These are phyloP conservation scores for Ernsta delagoae DNA, from an alignment of 2,888 invertebrate genomes.

Conservation along the genomic window DNA sequence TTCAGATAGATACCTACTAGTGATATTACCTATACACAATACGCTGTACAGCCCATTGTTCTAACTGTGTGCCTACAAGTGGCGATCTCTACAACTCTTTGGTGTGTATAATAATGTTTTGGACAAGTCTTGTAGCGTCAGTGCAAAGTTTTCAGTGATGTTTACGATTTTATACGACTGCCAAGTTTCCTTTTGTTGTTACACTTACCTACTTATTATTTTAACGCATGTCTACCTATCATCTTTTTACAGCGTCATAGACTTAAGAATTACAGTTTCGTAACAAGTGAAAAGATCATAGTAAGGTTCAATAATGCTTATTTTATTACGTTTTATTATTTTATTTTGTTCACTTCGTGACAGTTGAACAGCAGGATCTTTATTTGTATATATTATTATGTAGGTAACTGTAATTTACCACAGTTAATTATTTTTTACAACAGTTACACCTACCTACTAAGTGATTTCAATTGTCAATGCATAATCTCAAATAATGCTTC, in stretches of 20 bases:
- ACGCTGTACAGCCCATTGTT: slow-evolving; percentile 27
- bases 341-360: slow-evolving; percentile 27
- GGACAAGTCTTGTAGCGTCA: slow-evolving; percentile 31
- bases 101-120: slow-evolving; percentile 12
- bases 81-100: slow-evolving; percentile 1
- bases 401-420: not conserved
- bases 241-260: slow-evolving; percentile 55
- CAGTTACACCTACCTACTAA: too few species aligned
- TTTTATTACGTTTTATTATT: slow-evolving; percentile 38
- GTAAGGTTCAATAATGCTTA: slow-evolving; percentile 35
- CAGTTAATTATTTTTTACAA: too few species aligned
- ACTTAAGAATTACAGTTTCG: slow-evolving; percentile 79
- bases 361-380: not conserved
- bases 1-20: too few species aligned
- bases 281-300: slow-evolving; percentile 76
- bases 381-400: not conserved
- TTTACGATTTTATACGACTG: slow-evolving; percentile 32
- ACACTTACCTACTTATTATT: not conserved
- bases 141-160: slow-evolving; percentile 28
- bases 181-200: slow-evolving; percentile 36
- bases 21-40: too few species aligned
- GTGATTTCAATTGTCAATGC: too few species aligned
- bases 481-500: too few species aligned
- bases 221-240: not conserved
- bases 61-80: not conserved